phyloP scores from a whole-genome alignment of 30 jellyfish, hydroid and myxozoan genomes.

The Nemopilema nomurai region DNA sequence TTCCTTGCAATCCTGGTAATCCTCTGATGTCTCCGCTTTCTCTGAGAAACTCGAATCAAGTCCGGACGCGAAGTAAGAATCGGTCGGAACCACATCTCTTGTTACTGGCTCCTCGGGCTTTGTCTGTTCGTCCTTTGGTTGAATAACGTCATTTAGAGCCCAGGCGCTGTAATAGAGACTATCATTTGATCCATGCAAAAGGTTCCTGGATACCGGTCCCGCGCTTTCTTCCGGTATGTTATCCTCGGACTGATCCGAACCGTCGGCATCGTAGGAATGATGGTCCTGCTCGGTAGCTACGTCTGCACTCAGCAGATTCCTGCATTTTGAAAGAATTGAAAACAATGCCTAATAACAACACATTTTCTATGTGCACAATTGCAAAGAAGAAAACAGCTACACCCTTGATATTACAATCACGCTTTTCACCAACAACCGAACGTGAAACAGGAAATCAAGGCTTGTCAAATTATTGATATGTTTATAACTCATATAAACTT shows the following conservation, averaged over 20 bases:
- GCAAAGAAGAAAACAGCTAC: too few relatives aligned
- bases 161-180: slow-evolving; percentile 83
- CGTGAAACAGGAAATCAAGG: too few relatives aligned
- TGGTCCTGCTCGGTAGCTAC: slow-evolving; percentile 34
- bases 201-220: background rate
- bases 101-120: background rate
- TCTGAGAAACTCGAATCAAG: slow-evolving; percentile 26
- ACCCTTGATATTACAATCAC: too few relatives aligned
- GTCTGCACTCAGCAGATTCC: background rate
- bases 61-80: slow-evolving; percentile 44
- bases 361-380: too few relatives aligned
- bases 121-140: slow-evolving; percentile 4
- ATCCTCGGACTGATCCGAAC: slow-evolving; percentile 55
- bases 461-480: too few relatives aligned
- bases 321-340: background rate
- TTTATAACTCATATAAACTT: too few relatives aligned
- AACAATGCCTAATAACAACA: too few relatives aligned
- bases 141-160: slow-evolving; percentile 34
- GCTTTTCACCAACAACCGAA: too few relatives aligned
- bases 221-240: background rate
- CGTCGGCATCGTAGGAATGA: slow-evolving; percentile 55
- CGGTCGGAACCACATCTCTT: slow-evolving; percentile 10
- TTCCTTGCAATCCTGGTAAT: slow-evolving; percentile 40
- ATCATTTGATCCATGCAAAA: slow-evolving; percentile 61
- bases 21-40: slow-evolving; percentile 23